Evolutionary conservation across 2,113 vertebrate species (phyloP), one percentile per base, ranked within the genome.

Genomic region (Rhinogobius similis): DNA sequence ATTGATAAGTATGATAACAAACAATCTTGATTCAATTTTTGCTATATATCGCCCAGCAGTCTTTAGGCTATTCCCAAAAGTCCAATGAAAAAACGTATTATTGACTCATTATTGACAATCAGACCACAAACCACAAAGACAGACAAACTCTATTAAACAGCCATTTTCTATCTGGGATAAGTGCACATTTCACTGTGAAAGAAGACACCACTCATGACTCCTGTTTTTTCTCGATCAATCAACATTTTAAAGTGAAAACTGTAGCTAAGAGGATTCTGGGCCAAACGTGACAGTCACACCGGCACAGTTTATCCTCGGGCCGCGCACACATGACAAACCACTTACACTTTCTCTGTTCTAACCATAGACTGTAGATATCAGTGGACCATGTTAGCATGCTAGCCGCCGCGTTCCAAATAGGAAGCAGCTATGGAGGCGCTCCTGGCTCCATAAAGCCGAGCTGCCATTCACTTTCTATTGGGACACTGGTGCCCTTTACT

Each of bases 271-370:
- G 21, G 62, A 55, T 70, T 62, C 56, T 18, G 21, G n/a, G 61
- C 50, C 7, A 4, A 29, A 27, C 10, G 59, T 64, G 65, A 59
- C 29, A 20, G 18, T 65, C 67, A 70, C 67, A 62, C 36, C 26
- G 29, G 50, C 13, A 10, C 41, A 4, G 4, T 26, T n/a, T 24
- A 62, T 39, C 44, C 62, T 68, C 27, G 18, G 46, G 56, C 44
- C 39, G 2, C 36, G 53, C 36, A 78, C 66, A 27, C 43, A 66
- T 73, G 65, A 38, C 58, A 61, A 61, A 20, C 26, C 26, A 59
- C 26, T 32, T 59, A 32, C 56, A 32, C 56, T 29, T 20, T 59
- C 56, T 59, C 5, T 59, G 24, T 56, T 6, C 14, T 12, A 56
- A n/a, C n/a, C n/a, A n/a, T n/a, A n/a, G n/a, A n/a, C n/a, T n/a